Base-by-base conservation (phyloP, 2,888 invertebrate genomes). In the Eristalis arbustorum region DNA sequence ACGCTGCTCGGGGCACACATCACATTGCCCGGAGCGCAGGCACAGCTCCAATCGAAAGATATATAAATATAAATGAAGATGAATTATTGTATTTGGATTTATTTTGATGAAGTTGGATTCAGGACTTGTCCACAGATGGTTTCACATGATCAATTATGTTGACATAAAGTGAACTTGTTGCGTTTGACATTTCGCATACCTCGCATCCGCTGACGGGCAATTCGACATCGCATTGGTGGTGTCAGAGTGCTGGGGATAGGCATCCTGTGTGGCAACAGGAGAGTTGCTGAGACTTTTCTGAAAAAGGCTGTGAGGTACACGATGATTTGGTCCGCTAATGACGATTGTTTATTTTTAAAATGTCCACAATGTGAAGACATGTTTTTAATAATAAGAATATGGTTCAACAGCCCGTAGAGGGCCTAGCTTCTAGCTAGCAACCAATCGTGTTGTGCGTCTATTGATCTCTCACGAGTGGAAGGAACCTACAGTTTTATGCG, bases 101-200 rank as follows among this genome's bases (percentile, higher is more conserved):
- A 64, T 64, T 64, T 37, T 37, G 37, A 34, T 34, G 63, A 64
- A 64, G 63, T 64, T 28, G 31, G 25, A 8, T 18, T 68, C 59
- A 34, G 61, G 18, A 71, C 71, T 71, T 71, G 71, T 71, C 71
- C 22, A 23, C 69, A 25, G 61, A 71, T 61, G 59, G 40, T 71
- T 71, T 61, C 71, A 71, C 71, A 37, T 73, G 62, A 73, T 73
- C 62, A 62, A 64, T 73, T 49, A 73, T 57, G 34, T 64, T 67
- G 67, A 67, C 49, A 42, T 49, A 25, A 49, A 49, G 14, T 49
- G 18, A n/a, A 22, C 31, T 34, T 37, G 31, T 14, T 64, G 13
- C 13, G 11, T 64, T 31, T 64, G 63, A 34, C 37, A n/a, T 64
- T 31, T 64, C 62, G 14, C 31, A 28, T 62, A 62, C 31, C 18